Conservation (phyloP, 2,888 invertebrate species). For the Aricia artaxerxes region DNA sequence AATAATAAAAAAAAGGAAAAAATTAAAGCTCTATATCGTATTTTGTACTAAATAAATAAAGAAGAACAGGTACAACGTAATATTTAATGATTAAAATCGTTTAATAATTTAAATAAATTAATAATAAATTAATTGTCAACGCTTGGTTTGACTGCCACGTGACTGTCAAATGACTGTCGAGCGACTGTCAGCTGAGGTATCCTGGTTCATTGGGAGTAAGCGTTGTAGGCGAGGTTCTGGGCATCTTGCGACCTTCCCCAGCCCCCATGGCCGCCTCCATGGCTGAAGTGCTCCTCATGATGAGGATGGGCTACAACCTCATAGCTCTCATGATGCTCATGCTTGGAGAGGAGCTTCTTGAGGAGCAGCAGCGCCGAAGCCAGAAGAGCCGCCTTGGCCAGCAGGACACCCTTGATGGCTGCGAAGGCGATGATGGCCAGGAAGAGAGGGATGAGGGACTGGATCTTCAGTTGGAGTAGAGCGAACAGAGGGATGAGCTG, state of each 20-base stretch:
- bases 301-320: conserved; percentile 88
- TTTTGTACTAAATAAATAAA: conserved; percentile 34
- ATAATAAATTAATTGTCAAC: conserved; percentile 65
- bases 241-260: conserved; percentile 84
- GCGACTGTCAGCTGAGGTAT: conserved; percentile 36
- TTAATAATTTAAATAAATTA: conserved; percentile 68
- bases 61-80: conserved; percentile 60
- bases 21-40: not conserved
- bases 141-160: conserved; percentile 46
- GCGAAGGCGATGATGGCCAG: conserved; percentile 87
- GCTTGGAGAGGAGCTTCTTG: conserved; percentile 86
- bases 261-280: conserved; percentile 81
- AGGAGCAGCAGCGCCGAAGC: conserved; percentile 85
- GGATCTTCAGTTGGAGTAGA: conserved; percentile 88
- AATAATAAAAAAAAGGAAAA: not conserved
- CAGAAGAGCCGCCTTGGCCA: conserved; percentile 91
- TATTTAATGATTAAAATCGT: conserved; percentile 43
- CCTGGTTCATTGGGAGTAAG: conserved; percentile 77
- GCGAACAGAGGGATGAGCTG: conserved; percentile 87
- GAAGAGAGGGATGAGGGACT: conserved; percentile 88
- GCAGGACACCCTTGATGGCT: conserved; percentile 90
- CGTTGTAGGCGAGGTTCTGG: conserved; percentile 87
- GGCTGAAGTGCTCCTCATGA: conserved; percentile 80
- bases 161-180: not conserved
- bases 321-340: conserved; percentile 84